Evolutionary conservation across 2,888 invertebrate species (phyloP).

Genomic region (Torymus texanus): DNA sequence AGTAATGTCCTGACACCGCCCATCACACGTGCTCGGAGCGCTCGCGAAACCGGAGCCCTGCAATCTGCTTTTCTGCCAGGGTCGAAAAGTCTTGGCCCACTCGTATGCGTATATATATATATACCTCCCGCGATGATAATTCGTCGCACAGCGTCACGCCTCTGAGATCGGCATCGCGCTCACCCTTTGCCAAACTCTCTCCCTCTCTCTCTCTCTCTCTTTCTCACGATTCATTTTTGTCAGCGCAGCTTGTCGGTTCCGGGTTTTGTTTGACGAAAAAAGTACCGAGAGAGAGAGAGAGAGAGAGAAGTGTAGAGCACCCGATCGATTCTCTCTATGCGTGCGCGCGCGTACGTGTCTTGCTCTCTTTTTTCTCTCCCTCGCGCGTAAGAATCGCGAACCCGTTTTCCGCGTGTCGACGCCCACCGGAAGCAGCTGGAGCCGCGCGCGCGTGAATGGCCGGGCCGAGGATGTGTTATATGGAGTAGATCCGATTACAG

Average conservation of each 20-base stretch:
- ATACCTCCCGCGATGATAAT: conserved; percentile 73
- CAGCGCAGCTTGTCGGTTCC: conserved; percentile 12
- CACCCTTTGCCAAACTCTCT: conserved; percentile 50
- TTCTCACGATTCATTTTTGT: neutral
- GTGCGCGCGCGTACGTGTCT: no score
- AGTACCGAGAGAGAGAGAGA: no score
- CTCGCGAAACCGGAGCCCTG: conserved; percentile 69
- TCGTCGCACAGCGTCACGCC: conserved; percentile 67
- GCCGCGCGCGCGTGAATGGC: conserved; percentile 68
- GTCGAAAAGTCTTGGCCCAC: conserved; percentile 21
- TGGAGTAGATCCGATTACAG: conserved; percentile 71
- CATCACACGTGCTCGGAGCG: conserved; percentile 67
- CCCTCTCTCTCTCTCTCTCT: no score
- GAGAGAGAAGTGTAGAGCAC: no score
- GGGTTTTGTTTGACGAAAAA: conserved; percentile 34
- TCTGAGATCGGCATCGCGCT: conserved; percentile 66
- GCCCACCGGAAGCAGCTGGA: conserved; percentile 75
- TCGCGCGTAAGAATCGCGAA: conserved; percentile 73
- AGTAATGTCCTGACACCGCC: conserved; percentile 61
- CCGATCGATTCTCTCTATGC: no score
- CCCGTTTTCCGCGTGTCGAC: conserved; percentile 73
- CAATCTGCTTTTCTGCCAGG: conserved; percentile 67
- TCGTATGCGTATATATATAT: no score
- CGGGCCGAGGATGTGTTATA: conserved; percentile 65
- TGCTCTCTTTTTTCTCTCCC: no score